Percentiles rank a stretch among this genome's conserved stretches.
These are phyloP conservation scores for Bombus difficillimus DNA, from an alignment of 1,140 invertebrate species.

Conservation along the genomic window DNA sequence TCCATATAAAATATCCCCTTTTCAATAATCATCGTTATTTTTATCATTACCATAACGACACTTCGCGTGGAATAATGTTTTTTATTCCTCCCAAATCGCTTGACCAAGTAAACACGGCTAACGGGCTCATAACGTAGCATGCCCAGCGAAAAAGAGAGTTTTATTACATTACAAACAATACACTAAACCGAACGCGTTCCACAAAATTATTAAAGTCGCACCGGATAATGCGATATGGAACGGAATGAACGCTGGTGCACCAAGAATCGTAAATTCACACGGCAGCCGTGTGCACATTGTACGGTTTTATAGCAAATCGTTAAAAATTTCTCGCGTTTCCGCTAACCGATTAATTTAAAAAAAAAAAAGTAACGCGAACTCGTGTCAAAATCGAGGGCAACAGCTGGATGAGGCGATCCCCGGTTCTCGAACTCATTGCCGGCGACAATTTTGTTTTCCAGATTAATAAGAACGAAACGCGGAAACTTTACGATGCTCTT, in stretches of 20 bases:
- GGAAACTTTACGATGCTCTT: conserved; percentile 50
- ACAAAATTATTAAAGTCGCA: conserved; percentile 15
- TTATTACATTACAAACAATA: background rate
- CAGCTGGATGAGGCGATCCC: background rate
- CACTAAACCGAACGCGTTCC: conserved; percentile 6
- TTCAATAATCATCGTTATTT: background rate
- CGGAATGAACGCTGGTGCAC: background rate
- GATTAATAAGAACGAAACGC: conserved; percentile 55
- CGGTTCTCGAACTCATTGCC: background rate
- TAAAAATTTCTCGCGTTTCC: conserved; percentile 24
- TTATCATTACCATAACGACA: background rate
- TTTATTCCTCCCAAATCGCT: background rate
- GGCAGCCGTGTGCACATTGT: background rate
- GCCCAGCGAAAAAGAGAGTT: background rate
- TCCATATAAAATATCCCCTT: background rate
- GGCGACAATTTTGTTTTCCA: background rate
- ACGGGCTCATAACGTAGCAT: background rate
- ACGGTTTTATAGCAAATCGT: conserved; percentile 4
- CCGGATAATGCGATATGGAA: background rate
- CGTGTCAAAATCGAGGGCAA: background rate
- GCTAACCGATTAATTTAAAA: conserved; percentile 19
- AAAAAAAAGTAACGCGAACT: background rate
- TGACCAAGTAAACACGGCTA: background rate
- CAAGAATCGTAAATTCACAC: conserved; percentile 21
- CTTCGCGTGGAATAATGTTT: background rate